Conservation (phyloP, 2,888 invertebrate species). For the Ormyrus pomaceus region DNA sequence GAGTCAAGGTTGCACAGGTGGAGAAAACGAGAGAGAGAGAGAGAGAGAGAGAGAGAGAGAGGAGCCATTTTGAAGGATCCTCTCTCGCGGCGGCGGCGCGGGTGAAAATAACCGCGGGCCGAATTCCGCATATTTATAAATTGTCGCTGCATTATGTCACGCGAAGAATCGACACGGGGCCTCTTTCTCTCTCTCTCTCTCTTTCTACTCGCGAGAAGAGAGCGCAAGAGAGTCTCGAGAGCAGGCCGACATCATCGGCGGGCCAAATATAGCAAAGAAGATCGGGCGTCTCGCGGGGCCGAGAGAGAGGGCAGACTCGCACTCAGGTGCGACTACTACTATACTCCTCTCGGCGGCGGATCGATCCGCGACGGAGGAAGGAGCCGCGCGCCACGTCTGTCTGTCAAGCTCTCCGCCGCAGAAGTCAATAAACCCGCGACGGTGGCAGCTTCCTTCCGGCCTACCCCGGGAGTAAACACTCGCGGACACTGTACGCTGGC, state of each 20-base stretch:
- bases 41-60: constrained; percentile 18
- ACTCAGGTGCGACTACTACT: neutral
- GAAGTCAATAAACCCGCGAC: too few species aligned
- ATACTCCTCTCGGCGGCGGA: neutral
- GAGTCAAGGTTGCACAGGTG: constrained; percentile 35
- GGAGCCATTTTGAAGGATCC: constrained; percentile 47
- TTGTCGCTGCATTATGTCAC: constrained; percentile 52
- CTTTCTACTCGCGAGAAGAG: constrained; percentile 1
- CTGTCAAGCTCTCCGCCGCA: neutral
- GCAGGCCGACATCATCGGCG: constrained; percentile 33
- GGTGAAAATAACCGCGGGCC: constrained; percentile 52
- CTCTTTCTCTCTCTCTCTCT: constrained; percentile 1
- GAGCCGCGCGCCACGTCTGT: neutral
- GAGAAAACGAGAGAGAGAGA: neutral
- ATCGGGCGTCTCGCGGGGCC: neutral
- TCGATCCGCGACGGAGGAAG: neutral
- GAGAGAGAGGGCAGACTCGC: neutral
- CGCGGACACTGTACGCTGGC: too few species aligned
- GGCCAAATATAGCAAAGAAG: constrained; percentile 55
- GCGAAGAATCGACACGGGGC: neutral
- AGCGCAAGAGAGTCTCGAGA: neutral
- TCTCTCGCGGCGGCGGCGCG: neutral
- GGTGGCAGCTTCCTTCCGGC: too few species aligned
- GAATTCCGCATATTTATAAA: constrained; percentile 57
- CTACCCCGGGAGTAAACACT: too few species aligned